Conservation (phyloP, 2,797 vertebrate species). For the Pelochelys cantorii region DNA sequence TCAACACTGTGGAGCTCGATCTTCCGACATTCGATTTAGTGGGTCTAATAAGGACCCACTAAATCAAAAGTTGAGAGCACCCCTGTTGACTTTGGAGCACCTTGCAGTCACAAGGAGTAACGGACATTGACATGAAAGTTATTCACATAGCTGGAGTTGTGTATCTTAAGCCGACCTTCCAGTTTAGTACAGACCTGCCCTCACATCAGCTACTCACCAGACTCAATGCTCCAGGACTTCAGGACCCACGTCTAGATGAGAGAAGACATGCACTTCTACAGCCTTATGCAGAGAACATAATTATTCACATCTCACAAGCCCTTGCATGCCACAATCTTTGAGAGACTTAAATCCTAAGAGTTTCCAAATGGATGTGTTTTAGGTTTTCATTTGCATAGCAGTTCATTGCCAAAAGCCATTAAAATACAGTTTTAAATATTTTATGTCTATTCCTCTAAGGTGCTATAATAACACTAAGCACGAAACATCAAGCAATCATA, state of each 20-base stretch:
- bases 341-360: not conserved
- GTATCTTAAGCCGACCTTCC: too few relatives aligned
- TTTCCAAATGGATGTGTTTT: not conserved
- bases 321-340: not conserved
- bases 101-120: too few relatives aligned
- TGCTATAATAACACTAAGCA: not conserved
- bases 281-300: not conserved
- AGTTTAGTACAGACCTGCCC: too few relatives aligned
- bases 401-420: slow-evolving; percentile 27
- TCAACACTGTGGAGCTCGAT: too few relatives aligned
- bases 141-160: too few relatives aligned
- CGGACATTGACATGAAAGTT: too few relatives aligned
- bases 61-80: too few relatives aligned
- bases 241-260: not conserved
- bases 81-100: too few relatives aligned
- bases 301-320: not conserved
- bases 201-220: not conserved
- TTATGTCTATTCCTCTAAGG: not conserved
- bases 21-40: too few relatives aligned
- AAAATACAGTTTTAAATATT: slow-evolving; percentile 30
- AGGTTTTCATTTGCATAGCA: not conserved
- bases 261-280: not conserved
- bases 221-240: not conserved
- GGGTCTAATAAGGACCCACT: too few relatives aligned
- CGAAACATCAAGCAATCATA: not conserved